A percentile compares a stretch with the other conserved stretches of the same genome.
Conservation (phyloP, 2,113 vertebrate genomes). For the Craseonycteris thonglongyai region DNA sequence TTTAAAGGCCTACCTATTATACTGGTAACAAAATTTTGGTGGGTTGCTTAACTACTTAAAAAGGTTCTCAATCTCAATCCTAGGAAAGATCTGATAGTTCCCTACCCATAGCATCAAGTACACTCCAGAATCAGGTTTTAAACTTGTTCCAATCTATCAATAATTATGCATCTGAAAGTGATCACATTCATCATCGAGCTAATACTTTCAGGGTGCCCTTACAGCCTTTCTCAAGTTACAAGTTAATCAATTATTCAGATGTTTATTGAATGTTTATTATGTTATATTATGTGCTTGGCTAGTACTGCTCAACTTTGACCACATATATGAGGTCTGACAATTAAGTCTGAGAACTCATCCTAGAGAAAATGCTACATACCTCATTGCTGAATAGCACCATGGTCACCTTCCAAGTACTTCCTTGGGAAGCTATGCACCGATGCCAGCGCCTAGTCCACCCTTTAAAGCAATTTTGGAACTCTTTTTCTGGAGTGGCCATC, state of each 20-base stretch:
- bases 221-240: neutral
- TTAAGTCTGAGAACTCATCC: too few species aligned
- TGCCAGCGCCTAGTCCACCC: too few species aligned
- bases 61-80: neutral
- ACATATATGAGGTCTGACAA: too few species aligned
- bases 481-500: too few species aligned
- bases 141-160: neutral
- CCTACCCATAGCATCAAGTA: neutral
- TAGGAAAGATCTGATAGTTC: neutral
- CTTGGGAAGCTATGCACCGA: too few species aligned
- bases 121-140: neutral
- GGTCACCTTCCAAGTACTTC: too few species aligned
- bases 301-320: neutral
- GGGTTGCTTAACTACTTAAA: neutral
- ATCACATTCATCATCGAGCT: neutral
- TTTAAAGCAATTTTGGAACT: too few species aligned
- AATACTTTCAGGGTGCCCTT: neutral
- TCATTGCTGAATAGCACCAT: too few species aligned
- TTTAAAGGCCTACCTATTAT: neutral
- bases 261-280: neutral
- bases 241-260: neutral
- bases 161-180: neutral
- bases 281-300: neutral
- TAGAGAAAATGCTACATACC: too few species aligned
- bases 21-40: neutral